phyloP scores from a whole-genome alignment of 1,140 invertebrate species.

The Eubasilissa regina region DNA sequence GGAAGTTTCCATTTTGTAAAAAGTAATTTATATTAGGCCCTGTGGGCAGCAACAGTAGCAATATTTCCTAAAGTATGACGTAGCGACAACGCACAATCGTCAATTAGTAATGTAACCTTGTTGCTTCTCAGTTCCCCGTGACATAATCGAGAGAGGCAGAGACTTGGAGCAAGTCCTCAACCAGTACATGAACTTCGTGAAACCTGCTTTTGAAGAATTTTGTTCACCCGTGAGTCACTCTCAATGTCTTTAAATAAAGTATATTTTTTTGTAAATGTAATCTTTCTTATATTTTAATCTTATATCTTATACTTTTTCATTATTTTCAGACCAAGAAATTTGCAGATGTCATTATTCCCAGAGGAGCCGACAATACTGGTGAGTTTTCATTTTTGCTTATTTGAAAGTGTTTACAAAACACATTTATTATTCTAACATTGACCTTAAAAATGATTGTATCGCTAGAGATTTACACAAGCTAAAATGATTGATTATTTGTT shows the following conservation, averaged over 20 bases:
- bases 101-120: too few relatives aligned
- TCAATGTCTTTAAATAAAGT: not conserved
- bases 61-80: too few relatives aligned
- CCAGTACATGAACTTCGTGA: slow-evolving; percentile 98
- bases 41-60: too few relatives aligned
- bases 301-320: too few relatives aligned
- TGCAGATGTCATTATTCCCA: slow-evolving; percentile 98
- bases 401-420: too few relatives aligned
- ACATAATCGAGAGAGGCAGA: slow-evolving; percentile 94
- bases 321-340: slow-evolving; percentile 96
- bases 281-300: slow-evolving; percentile 23
- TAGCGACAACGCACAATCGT: too few relatives aligned
- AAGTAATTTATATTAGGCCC: too few relatives aligned
- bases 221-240: slow-evolving; percentile 89
- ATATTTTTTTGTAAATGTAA: slow-evolving; percentile 7
- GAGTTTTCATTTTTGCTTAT: slow-evolving; percentile 64
- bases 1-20: too few relatives aligned
- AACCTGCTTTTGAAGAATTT: slow-evolving; percentile 99
- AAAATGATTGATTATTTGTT: too few relatives aligned
- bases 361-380: slow-evolving; percentile 97
- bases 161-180: slow-evolving; percentile 95
- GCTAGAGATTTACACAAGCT: too few relatives aligned
- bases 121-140: slow-evolving; percentile 83
- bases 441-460: too few relatives aligned
- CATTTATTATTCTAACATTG: too few relatives aligned